Conservation (phyloP, 2,888 invertebrate species). For the Nowickia ferox region DNA sequence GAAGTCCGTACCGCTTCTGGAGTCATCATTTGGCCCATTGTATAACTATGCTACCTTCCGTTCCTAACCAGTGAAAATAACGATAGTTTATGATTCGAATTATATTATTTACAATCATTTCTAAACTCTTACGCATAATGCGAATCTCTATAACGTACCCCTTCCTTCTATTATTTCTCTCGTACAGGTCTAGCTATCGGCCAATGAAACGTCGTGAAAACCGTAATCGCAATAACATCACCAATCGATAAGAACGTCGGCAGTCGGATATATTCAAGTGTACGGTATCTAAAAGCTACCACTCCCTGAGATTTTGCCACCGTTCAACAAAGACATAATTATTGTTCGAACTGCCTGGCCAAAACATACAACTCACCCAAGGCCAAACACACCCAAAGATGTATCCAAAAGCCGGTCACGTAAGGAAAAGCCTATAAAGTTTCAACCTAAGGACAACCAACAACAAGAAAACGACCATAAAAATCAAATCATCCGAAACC, state of each 20-base stretch:
- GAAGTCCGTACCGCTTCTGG: not conserved
- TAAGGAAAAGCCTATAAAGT: not conserved
- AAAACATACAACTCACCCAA: not conserved
- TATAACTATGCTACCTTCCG: conserved; percentile 4
- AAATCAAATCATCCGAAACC: not conserved
- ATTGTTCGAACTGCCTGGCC: not conserved
- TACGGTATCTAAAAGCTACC: not conserved
- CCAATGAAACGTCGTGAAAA: too few species aligned
- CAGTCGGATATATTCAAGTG: not conserved
- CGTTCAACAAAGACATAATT: not conserved
- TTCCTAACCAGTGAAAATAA: not conserved
- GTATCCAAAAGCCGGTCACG: not conserved
- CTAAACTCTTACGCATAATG: too few species aligned
- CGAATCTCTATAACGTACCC: too few species aligned
- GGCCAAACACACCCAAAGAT: not conserved
- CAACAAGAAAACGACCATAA: not conserved
- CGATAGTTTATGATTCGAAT: too few species aligned
- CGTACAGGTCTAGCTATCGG: too few species aligned
- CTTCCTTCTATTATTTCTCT: too few species aligned
- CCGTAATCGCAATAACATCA: too few species aligned
- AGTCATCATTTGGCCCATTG: not conserved
- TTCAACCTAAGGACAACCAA: not conserved
- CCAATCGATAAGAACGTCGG: not conserved
- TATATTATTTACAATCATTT: too few species aligned
- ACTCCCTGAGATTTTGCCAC: not conserved